phyloP scores from a whole-genome alignment of 1,140 invertebrate genomes.

The Brachionus manjavacas region DNA sequence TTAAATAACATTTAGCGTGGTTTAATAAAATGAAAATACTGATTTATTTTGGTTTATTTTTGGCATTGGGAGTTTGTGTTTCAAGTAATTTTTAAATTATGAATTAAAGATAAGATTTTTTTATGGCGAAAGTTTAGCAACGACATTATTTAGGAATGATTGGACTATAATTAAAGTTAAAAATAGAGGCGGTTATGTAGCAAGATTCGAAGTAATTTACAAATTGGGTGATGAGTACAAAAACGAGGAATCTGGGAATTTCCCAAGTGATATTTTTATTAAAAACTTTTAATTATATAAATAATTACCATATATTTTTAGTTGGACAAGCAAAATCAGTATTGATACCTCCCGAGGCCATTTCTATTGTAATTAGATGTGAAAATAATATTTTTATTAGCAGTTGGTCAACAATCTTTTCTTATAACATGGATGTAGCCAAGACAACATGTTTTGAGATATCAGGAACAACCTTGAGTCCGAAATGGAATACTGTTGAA shows the following conservation, averaged over 20 bases:
- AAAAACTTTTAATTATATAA: neutral
- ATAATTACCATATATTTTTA: neutral
- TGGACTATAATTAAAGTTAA: conserved; percentile 38
- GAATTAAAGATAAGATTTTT: too few relatives aligned
- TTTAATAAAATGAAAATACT: neutral
- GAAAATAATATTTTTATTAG: conserved; percentile 34
- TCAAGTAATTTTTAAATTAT: neutral
- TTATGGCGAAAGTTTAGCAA: neutral
- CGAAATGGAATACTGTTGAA: neutral
- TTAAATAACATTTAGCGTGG: neutral
- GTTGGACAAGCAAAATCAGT: conserved; percentile 31
- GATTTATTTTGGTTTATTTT: neutral
- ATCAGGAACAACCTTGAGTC: neutral
- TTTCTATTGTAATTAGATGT: conserved; percentile 30
- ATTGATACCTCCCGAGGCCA: conserved; percentile 18
- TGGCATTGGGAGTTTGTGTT: neutral
- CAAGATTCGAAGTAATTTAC: conserved; percentile 26
- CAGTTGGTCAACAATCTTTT: conserved; percentile 24
- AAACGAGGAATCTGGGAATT: neutral
- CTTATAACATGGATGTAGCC: conserved; percentile 8
- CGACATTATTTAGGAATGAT: neutral
- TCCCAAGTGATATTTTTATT: neutral
- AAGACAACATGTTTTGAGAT: conserved; percentile 8
- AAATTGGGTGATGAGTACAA: neutral
- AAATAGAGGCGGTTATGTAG: conserved; percentile 32